Base-by-base conservation (phyloP, 2,888 invertebrate species). In the Blastobasis adustella region DNA sequence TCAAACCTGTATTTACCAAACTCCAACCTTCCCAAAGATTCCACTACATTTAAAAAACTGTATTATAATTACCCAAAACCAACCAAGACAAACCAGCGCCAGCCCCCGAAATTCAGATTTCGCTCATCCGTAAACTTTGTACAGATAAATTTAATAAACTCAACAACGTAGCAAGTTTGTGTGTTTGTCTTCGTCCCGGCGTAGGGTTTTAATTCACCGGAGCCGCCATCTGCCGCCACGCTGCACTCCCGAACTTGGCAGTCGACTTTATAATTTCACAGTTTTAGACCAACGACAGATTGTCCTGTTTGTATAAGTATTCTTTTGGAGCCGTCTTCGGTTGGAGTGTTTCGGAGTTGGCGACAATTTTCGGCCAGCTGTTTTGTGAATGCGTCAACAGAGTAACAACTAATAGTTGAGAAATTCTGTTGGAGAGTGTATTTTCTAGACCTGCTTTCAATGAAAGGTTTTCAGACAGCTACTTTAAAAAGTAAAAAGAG, bases 211-310 rank as follows among this genome's bases (percentile, higher is more conserved):
- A 60, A 63, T 60, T 60, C 58, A 47, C 52, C 54, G 52, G 54
- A 53, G 54, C 52, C 55, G 63, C 61, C 63, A 63, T 61, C 61
- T 66, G 66, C 49, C 54, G 57, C 49, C 57, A 55, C 58, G 55
- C 53, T 55, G 57, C 57, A 56, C 57, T 54, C 56, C 51, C 46
- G 52, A 63, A 62, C 60, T 63, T 64, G 56, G 54, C 49, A 10
- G 51, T 47, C 38, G 63, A 64, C 62, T 62, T 64, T 60, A 63
- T 63, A 61, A 61, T 63, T 58, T 59, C 53, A 52, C 58, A 58
- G 60, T 58, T 57, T 50, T 51, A 39, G 58, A 54, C 56, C 52
- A 51, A 56, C 53, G 54, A 44, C 61, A 58, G 55, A 36, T 56
- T 61, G 61, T 55, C 52, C 55, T 59, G 60, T 61, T 57, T 54